phyloP scores from a whole-genome alignment of 2,888 invertebrate species.

The Pollenia angustigena region DNA sequence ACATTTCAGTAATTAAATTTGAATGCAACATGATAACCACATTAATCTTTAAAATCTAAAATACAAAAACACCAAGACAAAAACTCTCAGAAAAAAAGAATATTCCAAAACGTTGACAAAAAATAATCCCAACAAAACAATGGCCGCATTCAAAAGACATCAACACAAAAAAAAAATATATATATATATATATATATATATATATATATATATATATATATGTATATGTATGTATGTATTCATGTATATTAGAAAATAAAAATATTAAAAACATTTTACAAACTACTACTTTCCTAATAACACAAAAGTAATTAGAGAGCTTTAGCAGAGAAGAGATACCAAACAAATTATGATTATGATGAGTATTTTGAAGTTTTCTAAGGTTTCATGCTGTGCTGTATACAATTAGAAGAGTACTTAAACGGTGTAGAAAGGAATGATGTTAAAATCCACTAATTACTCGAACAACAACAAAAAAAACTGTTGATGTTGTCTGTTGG shows the following conservation, averaged over 20 bases:
- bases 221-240: no score
- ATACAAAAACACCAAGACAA: conserved; percentile 46
- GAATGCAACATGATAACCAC: conserved; percentile 77
- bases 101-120: conserved; percentile 59
- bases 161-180: conserved; percentile 3
- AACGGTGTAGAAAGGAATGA: not conserved
- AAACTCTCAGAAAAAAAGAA: conserved; percentile 25
- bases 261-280: not conserved
- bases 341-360: conserved; percentile 70
- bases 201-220: no score
- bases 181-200: no score
- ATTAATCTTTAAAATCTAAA: conserved; percentile 75
- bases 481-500: conserved; percentile 11
- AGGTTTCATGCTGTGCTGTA: conserved; percentile 68
- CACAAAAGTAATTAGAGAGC: conserved; percentile 68
- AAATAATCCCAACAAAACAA: conserved; percentile 61
- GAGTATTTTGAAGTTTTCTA: conserved; percentile 71
- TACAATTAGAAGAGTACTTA: conserved; percentile 35
- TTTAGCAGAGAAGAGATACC: conserved; percentile 63
- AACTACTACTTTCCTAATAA: conserved; percentile 50
- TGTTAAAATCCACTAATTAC: conserved; percentile 68
- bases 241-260: conserved; percentile 30
- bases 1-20: conserved; percentile 75
- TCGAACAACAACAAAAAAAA: conserved; percentile 1
- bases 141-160: conserved; percentile 19